Conservation (phyloP, 2,888 invertebrate species). For the Drosophila rubida region DNA sequence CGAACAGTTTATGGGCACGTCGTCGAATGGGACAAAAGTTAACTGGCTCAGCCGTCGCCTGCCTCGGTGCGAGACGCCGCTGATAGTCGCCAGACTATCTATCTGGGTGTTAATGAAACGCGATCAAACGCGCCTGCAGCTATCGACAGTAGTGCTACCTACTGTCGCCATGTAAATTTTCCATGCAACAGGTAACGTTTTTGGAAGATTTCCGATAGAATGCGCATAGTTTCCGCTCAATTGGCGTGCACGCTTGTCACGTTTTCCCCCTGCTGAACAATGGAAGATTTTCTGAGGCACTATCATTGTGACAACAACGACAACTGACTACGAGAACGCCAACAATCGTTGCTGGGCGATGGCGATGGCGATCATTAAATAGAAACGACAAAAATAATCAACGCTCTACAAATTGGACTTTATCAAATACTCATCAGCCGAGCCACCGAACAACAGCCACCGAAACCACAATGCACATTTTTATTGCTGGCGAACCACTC, state of each 20-base stretch:
- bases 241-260: slow-evolving; percentile 50
- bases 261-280: slow-evolving; percentile 47
- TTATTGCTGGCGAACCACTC: slow-evolving; percentile 33
- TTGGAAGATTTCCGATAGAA: slow-evolving; percentile 60
- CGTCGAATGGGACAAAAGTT: slow-evolving; percentile 26
- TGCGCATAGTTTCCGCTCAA: slow-evolving; percentile 19
- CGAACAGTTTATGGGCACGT: slow-evolving; percentile 69
- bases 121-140: slow-evolving; percentile 16
- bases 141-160: not conserved
- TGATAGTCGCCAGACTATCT: not conserved
- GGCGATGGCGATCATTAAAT: slow-evolving; percentile 43
- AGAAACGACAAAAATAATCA: slow-evolving; percentile 39
- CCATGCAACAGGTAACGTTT: slow-evolving; percentile 49
- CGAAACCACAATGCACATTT: slow-evolving; percentile 31
- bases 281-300: slow-evolving; percentile 61
- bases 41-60: slow-evolving; percentile 2
- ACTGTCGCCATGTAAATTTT: slow-evolving; percentile 45
- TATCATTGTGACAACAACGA: slow-evolving; percentile 16
- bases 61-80: too few relatives aligned
- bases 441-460: slow-evolving; percentile 9
- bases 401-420: slow-evolving; percentile 38
- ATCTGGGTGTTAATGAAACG: slow-evolving; percentile 59
- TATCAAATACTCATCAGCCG: slow-evolving; percentile 44
- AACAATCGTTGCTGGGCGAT: slow-evolving; percentile 29
- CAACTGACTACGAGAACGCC: not conserved